A percentile compares a stretch with the other conserved stretches of the same genome.
Conservation (phyloP, 2,888 invertebrate species). For the Dryomyza anilis region DNA sequence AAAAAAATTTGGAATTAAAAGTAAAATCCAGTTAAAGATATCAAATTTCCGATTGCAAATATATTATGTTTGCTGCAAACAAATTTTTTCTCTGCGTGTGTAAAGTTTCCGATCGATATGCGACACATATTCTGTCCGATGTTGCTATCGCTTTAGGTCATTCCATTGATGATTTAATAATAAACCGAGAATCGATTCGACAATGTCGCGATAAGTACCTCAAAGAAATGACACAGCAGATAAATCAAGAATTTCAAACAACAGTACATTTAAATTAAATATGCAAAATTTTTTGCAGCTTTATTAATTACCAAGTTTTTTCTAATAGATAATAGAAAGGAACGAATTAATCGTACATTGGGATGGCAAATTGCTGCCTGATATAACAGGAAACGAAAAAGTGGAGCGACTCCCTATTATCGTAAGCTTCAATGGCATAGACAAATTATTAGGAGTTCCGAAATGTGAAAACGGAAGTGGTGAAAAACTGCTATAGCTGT, state of each 20-base stretch:
- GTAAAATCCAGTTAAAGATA: too few relatives aligned
- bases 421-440: background rate
- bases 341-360: background rate
- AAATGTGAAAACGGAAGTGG: background rate
- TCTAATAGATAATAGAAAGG: background rate
- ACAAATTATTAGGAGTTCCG: background rate
- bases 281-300: background rate
- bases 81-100: too few relatives aligned
- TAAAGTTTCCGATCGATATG: too few relatives aligned
- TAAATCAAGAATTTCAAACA: background rate
- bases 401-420: background rate
- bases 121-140: background rate
- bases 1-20: too few relatives aligned
- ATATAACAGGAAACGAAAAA: background rate
- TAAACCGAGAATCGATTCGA: background rate
- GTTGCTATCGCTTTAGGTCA: background rate
- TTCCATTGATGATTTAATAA: background rate
- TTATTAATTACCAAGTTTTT: background rate
- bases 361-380: background rate
- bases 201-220: background rate
- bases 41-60: too few relatives aligned
- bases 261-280: background rate
- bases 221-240: background rate
- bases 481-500: background rate
- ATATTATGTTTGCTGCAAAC: too few relatives aligned